These are phyloP conservation scores for Selenia dentaria DNA, from an alignment of 2,888 invertebrate species.

Conservation along the genomic window DNA sequence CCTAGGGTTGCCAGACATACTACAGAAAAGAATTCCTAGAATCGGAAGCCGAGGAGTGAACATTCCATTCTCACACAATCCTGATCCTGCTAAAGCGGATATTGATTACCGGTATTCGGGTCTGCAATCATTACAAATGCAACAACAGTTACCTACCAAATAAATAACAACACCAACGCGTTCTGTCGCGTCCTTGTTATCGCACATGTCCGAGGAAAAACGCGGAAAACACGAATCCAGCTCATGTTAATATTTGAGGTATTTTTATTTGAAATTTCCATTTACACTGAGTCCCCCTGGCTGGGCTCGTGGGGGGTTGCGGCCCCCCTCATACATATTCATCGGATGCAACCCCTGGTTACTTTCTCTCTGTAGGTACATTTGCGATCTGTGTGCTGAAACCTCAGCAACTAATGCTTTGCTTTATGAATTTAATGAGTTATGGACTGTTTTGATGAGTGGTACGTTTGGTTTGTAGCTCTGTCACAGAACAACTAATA, in stretches of 20 bases:
- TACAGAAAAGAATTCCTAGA: too few relatives aligned
- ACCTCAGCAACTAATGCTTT: slow-evolving; percentile 56
- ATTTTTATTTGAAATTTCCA: slow-evolving; percentile 85
- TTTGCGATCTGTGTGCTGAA: slow-evolving; percentile 59
- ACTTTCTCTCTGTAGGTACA: slow-evolving; percentile 69
- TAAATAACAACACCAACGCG: slow-evolving; percentile 44
- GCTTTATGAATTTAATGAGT: slow-evolving; percentile 48
- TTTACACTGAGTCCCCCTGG: slow-evolving; percentile 68
- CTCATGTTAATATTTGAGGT: slow-evolving; percentile 84
- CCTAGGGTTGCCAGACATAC: too few relatives aligned
- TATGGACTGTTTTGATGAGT: slow-evolving; percentile 43
- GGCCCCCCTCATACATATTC: slow-evolving; percentile 86
- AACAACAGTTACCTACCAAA: too few relatives aligned
- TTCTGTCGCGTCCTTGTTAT: slow-evolving; percentile 51
- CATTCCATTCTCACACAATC: too few relatives aligned
- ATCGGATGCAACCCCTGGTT: slow-evolving; percentile 84
- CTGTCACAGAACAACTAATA: too few relatives aligned
- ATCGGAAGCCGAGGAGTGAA: too few relatives aligned
- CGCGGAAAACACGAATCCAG: slow-evolving; percentile 77
- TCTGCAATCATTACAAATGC: too few relatives aligned
- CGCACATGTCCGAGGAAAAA: slow-evolving; percentile 63
- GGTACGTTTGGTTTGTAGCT: slow-evolving; percentile 14
- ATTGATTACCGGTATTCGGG: too few relatives aligned
- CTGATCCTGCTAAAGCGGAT: too few relatives aligned
- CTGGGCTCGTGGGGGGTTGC: slow-evolving; percentile 21